Evolutionary conservation across 2,797 vertebrate genomes (phyloP), one percentile per base, ranked within the genome.

Genomic region (Salarias fasciatus): DNA sequence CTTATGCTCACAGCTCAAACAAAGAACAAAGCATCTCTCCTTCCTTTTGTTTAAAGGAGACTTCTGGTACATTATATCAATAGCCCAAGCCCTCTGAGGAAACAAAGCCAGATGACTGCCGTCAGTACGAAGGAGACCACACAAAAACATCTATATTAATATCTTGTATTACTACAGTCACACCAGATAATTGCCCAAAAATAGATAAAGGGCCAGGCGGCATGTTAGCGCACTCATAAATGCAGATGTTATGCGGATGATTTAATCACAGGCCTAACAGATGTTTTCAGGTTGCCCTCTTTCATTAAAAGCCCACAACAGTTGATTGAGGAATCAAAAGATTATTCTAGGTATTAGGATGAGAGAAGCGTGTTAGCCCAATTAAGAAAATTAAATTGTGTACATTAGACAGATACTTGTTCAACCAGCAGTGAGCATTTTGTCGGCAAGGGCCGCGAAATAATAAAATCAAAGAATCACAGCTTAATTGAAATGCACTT

Each of bases 301-400:
- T 95, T 95, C 94, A 96, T 95, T 95, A 96, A 94, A 95, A 84
- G 69, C 69, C 65, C 88, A 91, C 89, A 89, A 88, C 91, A 86
- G 86, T 83, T 91, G 90, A 93, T 87, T 90, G 89, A 88, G 89
- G 92, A 95, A 92, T 94, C 89, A 88, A 93, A 24, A 96, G 94
- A 95, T 94, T 95, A 94, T 95, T 95, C 88, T 62, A 91, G 93
- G 94, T 97, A 97, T 95, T 94, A 95, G 94, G 94, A 94, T 94
- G 95, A 94, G 93, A 97, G 95, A 96, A 95, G 92, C 92, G 93
- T 78, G 92, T 95, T 95, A 95, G 93, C 93, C 94, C 94, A 96
- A 96, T 98, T 97, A 97, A 94, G 94, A 91, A 96, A 98, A 99
- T 97, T 94, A 94, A 96, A 99, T 96, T 95, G 94, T 93, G 88